Evolutionary conservation across 1,140 invertebrate genomes (phyloP), one percentile per base, ranked within the genome.

Genomic region (Drosophila triauraria): DNA sequence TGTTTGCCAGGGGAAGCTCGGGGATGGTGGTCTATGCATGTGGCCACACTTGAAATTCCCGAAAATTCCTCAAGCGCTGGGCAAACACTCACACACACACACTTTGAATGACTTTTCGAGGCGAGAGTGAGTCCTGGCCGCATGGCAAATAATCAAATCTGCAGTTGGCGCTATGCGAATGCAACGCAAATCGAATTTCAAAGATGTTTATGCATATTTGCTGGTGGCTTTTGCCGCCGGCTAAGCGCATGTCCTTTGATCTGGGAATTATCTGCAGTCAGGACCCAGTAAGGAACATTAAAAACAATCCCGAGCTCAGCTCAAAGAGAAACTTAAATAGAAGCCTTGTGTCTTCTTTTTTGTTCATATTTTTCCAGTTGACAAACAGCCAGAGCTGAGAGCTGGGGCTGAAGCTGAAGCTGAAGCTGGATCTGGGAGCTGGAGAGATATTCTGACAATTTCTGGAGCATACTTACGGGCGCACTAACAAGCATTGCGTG

Each of bases 401-500:
- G 59, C 68, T 61, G 30, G n/a, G n/a, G 40, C 40, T n/a, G 15
- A 15, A 42, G 40, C 47, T 12, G 30, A 64, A 75, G 59, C 67
- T 63, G 48, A 6, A 54, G 50, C 32, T 8, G 27, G 5, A 40
- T 13, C 13, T 42, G 40, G 27, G 9, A 40, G 59, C 68, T 63
- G 48, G 10, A 54, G 50, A 76, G 62, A 76, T 79, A 81, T 78
- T 78, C 75, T 65, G 75, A 71, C 76, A 86, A 77, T 82, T 85
- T 74, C 50, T 61, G 75, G 48, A 77, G 75, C 75, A 72, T 83
- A 65, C 70, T 83, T 80, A 75, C 75, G 57, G 40, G 62, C 81
- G 61, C 71, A 69, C 83, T 83, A 82, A 83, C 76, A 87, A 87
- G 77, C 84, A 63, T 67, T 74, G 84, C 83, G 77, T 83, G 83